phyloP scores from a whole-genome alignment of 92 coral and sea anemone species.

The Zoanthus sansibaricus region DNA sequence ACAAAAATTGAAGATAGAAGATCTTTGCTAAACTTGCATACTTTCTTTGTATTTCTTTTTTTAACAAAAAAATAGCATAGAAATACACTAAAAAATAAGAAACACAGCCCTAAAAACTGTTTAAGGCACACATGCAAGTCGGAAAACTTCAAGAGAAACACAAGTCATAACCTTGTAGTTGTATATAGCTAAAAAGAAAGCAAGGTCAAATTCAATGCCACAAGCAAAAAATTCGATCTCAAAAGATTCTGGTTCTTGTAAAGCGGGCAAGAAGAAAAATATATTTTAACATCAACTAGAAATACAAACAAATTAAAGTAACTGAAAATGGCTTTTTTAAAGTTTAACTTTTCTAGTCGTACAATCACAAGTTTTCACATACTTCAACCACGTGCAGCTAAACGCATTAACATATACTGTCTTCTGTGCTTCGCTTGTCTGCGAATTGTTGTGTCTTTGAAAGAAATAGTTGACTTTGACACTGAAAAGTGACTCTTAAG shows the following conservation, averaged over 20 bases:
- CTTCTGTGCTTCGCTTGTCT: conserved; percentile 19
- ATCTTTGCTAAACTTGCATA: too few relatives aligned
- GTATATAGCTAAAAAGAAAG: neutral
- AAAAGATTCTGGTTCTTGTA: neutral
- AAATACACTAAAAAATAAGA: too few relatives aligned
- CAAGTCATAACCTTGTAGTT: neutral
- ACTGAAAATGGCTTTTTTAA: neutral
- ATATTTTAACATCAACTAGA: neutral
- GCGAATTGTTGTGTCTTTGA: conserved; percentile 13
- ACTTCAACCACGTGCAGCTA: neutral
- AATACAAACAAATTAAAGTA: too few relatives aligned
- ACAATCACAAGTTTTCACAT: too few relatives aligned
- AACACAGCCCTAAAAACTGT: too few relatives aligned
- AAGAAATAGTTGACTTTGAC: neutral
- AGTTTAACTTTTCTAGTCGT: neutral
- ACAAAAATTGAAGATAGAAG: too few relatives aligned
- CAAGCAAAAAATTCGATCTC: neutral
- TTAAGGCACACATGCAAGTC: conserved; percentile 18
- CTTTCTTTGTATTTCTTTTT: too few relatives aligned
- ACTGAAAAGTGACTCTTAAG: neutral
- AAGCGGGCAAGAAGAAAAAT: neutral
- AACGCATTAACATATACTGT: conserved; percentile 26
- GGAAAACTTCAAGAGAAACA: neutral
- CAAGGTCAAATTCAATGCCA: neutral
- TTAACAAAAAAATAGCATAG: too few relatives aligned